These are phyloP conservation scores for Brachionus sp. DNA, from an alignment of 1,140 invertebrate genomes.

Conservation along the genomic window DNA sequence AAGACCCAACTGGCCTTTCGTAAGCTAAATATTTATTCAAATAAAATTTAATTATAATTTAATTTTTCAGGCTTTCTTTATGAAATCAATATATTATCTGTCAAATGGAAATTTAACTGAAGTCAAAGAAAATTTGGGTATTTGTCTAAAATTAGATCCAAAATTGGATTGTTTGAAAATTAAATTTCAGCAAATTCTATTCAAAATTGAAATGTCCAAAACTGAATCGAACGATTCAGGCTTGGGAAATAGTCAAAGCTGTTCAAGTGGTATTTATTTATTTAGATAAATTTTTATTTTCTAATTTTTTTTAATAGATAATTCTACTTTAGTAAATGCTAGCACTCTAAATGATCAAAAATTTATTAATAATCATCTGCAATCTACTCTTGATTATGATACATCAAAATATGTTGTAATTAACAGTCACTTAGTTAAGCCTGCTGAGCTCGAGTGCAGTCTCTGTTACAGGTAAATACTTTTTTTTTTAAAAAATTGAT, in stretches of 20 bases:
- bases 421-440: neutral
- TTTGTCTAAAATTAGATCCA: neutral
- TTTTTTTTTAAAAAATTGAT: neutral
- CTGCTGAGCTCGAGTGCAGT: constrained; percentile 28
- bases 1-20: constrained; percentile 37
- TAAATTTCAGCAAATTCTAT: neutral
- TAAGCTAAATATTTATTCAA: neutral
- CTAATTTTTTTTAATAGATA: neutral
- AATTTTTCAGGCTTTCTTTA: constrained; percentile 31
- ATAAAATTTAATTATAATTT: neutral
- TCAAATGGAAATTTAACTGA: neutral
- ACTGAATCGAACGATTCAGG: neutral
- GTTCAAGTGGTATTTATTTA: neutral
- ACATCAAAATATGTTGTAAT: constrained; percentile 34
- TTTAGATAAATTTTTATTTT: neutral
- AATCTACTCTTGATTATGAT: constrained; percentile 39
- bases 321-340: neutral
- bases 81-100: constrained; percentile 20
- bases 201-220: neutral
- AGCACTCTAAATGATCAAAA: neutral
- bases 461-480: constrained; percentile 4
- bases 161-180: neutral
- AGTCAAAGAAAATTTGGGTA: neutral
- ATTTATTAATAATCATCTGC: neutral
- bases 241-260: neutral